Conservation (phyloP, 2,888 invertebrate genomes). For the Ormyrus labotus region DNA sequence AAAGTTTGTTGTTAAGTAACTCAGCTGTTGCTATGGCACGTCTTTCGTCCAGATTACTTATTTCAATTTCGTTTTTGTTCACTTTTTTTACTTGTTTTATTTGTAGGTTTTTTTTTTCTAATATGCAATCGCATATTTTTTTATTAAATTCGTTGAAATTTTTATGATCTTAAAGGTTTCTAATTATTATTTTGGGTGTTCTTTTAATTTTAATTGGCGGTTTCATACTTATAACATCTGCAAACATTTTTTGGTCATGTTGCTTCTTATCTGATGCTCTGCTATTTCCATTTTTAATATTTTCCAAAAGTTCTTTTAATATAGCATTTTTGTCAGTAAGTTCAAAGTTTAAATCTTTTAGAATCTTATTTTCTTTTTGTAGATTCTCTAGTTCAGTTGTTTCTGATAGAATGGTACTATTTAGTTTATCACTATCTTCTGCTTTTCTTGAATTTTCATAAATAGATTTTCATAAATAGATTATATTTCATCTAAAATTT, state of each 20-base stretch:
- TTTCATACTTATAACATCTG: neutral
- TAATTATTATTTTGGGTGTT: neutral
- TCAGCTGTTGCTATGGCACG: neutral
- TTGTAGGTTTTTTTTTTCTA: neutral
- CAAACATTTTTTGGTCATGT: neutral
- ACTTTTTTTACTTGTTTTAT: neutral
- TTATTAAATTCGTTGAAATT: neutral
- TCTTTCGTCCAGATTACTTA: neutral
- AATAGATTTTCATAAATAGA: neutral
- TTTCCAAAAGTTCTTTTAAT: neutral
- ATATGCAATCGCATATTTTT: neutral
- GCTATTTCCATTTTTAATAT: no score
- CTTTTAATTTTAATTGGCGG: neutral
- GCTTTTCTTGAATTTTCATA: neutral
- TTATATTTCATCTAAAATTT: neutral
- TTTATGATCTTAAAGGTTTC: neutral
- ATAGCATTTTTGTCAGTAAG: neutral
- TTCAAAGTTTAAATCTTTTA: neutral
- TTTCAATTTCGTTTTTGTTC: neutral
- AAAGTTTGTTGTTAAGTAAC: neutral
- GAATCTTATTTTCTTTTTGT: neutral
- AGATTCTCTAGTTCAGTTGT: neutral
- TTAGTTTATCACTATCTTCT: neutral
- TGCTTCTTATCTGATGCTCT: neutral
- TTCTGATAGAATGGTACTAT: neutral